Percentiles rank a stretch among this genome's conserved stretches.
Evolutionary conservation across 2,888 invertebrate genomes (phyloP).

Genomic region (Yponomeuta malinellus): DNA sequence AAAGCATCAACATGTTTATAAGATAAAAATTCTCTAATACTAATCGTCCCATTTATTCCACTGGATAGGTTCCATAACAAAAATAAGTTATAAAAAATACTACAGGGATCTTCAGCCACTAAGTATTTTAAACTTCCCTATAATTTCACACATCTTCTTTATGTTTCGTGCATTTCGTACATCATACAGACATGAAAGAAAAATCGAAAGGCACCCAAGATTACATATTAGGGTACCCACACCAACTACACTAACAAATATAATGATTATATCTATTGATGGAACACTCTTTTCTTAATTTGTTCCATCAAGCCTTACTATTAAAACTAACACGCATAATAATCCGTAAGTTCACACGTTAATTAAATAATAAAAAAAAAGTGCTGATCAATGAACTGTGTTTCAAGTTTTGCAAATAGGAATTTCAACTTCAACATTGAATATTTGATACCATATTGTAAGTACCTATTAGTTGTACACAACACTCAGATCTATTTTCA

Average conservation of each 20-base stretch:
- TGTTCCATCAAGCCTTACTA: slow-evolving; percentile 44
- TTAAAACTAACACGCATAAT: slow-evolving; percentile 34
- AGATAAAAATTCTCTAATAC: slow-evolving; percentile 61
- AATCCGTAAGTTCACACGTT: slow-evolving; percentile 59
- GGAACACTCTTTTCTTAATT: slow-evolving; percentile 38
- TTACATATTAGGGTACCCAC: slow-evolving; percentile 72
- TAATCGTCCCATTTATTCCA: slow-evolving; percentile 66
- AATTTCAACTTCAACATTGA: slow-evolving; percentile 9
- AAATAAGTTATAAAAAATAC: slow-evolving; percentile 69
- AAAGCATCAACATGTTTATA: slow-evolving; percentile 53
- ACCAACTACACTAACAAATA: slow-evolving; percentile 75
- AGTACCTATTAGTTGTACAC: neutral
- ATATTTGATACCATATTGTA: neutral
- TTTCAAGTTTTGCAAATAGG: slow-evolving; percentile 6
- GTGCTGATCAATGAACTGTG: neutral
- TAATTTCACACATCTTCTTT: slow-evolving; percentile 82
- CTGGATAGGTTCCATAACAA: slow-evolving; percentile 68
- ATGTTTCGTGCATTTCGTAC: slow-evolving; percentile 92
- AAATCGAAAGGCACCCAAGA: slow-evolving; percentile 72
- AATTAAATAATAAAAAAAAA: slow-evolving; percentile 4
- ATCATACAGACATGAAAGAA: slow-evolving; percentile 81
- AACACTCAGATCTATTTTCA: neutral
- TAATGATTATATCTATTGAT: slow-evolving; percentile 67
- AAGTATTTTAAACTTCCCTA: slow-evolving; percentile 37
- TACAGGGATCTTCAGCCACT: slow-evolving; percentile 53